phyloP scores from a whole-genome alignment of 1,140 invertebrate genomes.

The Bombus confusus region DNA sequence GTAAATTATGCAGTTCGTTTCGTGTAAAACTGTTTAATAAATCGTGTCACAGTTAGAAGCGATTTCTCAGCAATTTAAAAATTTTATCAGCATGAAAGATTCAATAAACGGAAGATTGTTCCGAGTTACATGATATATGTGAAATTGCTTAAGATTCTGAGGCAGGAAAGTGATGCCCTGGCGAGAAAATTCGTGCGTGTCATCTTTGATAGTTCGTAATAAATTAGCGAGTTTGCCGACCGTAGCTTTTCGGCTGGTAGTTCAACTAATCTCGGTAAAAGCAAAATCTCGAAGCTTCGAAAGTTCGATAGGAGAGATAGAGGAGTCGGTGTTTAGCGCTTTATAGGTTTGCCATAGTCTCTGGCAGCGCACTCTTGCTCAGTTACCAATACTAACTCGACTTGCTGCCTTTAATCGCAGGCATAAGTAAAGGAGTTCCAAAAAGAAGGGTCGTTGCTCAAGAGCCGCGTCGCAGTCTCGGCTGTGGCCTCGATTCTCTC shows the following conservation, averaged over 20 bases:
- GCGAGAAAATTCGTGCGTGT: neutral
- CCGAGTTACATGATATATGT: no score
- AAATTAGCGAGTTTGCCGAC: slow-evolving; percentile 21
- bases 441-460: neutral
- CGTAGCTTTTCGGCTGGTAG: neutral
- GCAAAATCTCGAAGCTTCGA: slow-evolving; percentile 60
- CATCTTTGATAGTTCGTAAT: slow-evolving; percentile 28
- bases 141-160: slow-evolving; percentile 1
- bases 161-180: no score
- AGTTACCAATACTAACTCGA: neutral
- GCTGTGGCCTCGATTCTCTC: neutral
- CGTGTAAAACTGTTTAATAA: neutral
- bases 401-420: slow-evolving; percentile 26
- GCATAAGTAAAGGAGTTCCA: neutral
- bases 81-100: neutral
- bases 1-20: neutral
- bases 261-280: slow-evolving; percentile 68
- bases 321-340: slow-evolving; percentile 64
- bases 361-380: neutral
- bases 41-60: no score
- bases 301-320: slow-evolving; percentile 50
- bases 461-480: no score
- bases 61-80: neutral
- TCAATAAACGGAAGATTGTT: neutral
- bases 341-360: slow-evolving; percentile 58